Base-by-base conservation (phyloP, 1,140 invertebrate species). In the Drosophila biarmipes region DNA sequence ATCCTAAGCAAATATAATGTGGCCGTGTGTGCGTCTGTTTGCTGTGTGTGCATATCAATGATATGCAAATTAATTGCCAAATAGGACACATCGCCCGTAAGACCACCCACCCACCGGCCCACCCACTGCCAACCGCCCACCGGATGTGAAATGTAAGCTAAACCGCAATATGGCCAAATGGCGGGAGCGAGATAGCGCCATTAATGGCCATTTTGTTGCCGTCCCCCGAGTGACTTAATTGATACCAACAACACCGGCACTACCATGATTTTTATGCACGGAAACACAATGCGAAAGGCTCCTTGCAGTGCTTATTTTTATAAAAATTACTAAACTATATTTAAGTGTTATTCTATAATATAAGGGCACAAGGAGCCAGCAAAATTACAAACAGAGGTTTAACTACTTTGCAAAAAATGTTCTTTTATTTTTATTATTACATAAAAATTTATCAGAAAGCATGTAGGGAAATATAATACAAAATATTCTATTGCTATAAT, bases 21-120 rank as follows among this genome's bases (percentile, higher is more conserved):
- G 61, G 40, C 19, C 48, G 42, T 14, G 31, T 27, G n/a, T 57
- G 43, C 8, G 29, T 31, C 2, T 31, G 29, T 10, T 48, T 45
- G 54, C 53, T 54, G 66, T 56, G 72, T 89, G 53, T 66, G 84
- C 84, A 89, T 89, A 89, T 89, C 84, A 89, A 90, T 89, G 85
- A 89, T 84, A 89, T 89, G 84, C 80, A 89, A 89, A 89, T 89
- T 89, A 89, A 89, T 89, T 89, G 84, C 84, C 79, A 69, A 78
- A 84, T 40, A 67, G 45, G 61, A 59, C 66, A 51, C 45, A 3
- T 1, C 21, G 12, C 12, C 24, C 40, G 34, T 43, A 42, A 34
- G 21, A 52, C 27, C 63, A 35, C 59, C 76, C 64, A 38, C 5
- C 10, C 34, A 35, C 1, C 35, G 2, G 11, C 24, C 46, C 24